Base-by-base conservation (phyloP, 2,888 invertebrate genomes). In the Catotricha subobsoleta region DNA sequence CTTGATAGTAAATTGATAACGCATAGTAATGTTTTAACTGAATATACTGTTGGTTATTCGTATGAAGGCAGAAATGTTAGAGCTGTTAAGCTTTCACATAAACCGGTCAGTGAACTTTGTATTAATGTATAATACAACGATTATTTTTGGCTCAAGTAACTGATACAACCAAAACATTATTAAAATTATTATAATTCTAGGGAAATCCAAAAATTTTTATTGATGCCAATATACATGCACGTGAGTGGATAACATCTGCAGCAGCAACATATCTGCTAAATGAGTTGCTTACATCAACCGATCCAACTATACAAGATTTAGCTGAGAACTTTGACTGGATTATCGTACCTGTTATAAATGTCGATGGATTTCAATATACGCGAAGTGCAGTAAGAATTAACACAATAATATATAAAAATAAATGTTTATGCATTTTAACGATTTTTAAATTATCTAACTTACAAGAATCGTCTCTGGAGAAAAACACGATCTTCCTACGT, bases 171-270 rank as follows among this genome's bases (percentile, higher is more conserved):
- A n/a, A n/a, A n/a, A n/a, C n/a, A 15, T 16, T 4, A 30, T 19
- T 33, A 4, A n/a, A 29, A 9, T 29, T 9, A 4, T 5, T 13
- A 29, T 29, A 23, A 3, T 29, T 19, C n/a, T 18, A 48, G 29
- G 57, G 67, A 48, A 61, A 72, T 56, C 63, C 69, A 44, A 67
- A 66, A 15, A 69, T 72, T 10, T 74, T 77, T 57, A 65, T 77
- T 12, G 78, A 78, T 62, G 69, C 70, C 29, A 75, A 74, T 39
- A 71, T 74, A 28, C 74, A 74, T 51, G 63, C 74, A 1, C 64
- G 79, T 31, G 80, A 81, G 60, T 80, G 80, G 80, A 77, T 80
- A 19, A 69, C 77, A 0, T 75, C 78, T 1, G 76, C 80, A 0
- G 72, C 74, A 0, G 72, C 73, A 0, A 71, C 76, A 0, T 79